Percentiles rank a stretch among this genome's conserved stretches.
These are phyloP conservation scores for Bombyx huttoni DNA, from an alignment of 2,888 invertebrate species.

Conservation along the genomic window DNA sequence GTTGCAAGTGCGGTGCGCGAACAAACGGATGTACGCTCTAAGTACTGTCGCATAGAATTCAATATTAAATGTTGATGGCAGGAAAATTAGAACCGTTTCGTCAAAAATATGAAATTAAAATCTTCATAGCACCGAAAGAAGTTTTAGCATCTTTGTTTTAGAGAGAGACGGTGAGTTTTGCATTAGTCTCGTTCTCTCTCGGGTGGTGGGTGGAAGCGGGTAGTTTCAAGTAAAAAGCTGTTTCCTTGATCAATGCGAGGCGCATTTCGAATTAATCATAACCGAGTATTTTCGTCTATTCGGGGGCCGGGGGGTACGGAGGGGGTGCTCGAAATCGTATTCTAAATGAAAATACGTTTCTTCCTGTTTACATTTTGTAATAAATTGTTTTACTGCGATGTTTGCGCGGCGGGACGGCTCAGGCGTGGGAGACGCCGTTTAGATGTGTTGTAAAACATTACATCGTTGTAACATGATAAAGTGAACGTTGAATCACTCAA, in stretches of 20 bases:
- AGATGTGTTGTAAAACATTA: background rate
- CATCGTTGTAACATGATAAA: background rate
- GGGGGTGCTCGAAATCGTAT: constrained; percentile 59
- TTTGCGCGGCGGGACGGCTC: constrained; percentile 32
- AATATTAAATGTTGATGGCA: constrained; percentile 10
- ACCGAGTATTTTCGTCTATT: constrained; percentile 71
- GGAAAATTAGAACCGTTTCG: constrained; percentile 70
- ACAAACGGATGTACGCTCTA: constrained; percentile 17
- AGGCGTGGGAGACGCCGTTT: background rate
- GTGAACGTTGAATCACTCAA: background rate
- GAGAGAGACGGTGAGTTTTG: constrained; percentile 62
- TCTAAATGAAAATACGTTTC: constrained; percentile 71
- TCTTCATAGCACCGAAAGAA: constrained; percentile 74
- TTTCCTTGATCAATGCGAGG: constrained; percentile 71
- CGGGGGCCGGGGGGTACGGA: constrained; percentile 27
- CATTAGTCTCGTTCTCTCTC: constrained; percentile 63
- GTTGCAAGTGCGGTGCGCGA: constrained; percentile 45
- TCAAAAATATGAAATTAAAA: constrained; percentile 74
- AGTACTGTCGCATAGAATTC: constrained; percentile 11
- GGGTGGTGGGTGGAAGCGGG: constrained; percentile 42
- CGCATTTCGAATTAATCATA: constrained; percentile 73
- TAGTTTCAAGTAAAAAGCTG: constrained; percentile 71
- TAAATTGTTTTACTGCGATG: constrained; percentile 68
- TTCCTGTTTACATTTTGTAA: constrained; percentile 73
- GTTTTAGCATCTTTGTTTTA: constrained; percentile 74